Conservation (phyloP, 2,113 vertebrate genomes). For the Pelecanoides urinatrix region DNA sequence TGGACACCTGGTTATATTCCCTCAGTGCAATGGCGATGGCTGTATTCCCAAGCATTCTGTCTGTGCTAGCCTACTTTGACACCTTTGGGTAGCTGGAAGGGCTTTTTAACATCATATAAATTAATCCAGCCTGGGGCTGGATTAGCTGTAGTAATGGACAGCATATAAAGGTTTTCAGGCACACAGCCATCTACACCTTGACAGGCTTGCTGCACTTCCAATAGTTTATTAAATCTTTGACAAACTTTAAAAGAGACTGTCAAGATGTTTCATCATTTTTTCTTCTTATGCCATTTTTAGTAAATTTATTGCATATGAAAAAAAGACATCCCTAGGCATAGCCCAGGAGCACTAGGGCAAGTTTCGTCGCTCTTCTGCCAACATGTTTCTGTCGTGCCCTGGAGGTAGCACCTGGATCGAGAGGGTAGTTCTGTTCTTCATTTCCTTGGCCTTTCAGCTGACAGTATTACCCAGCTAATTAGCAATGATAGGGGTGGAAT, state of each 20-base stretch:
- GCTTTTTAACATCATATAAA: slow-evolving; percentile 55
- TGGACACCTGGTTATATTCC: background rate
- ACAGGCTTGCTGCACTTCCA: slow-evolving; percentile 46
- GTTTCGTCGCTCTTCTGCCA: slow-evolving; percentile 30
- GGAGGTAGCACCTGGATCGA: slow-evolving; percentile 64
- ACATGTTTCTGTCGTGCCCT: slow-evolving; percentile 58
- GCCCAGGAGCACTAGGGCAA: slow-evolving; percentile 48
- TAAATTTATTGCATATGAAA: slow-evolving; percentile 61
- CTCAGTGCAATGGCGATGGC: background rate
- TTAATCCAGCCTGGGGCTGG: slow-evolving; percentile 65
- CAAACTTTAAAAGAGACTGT: slow-evolving; percentile 61
- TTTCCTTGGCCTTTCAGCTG: slow-evolving; percentile 24
- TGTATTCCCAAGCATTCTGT: slow-evolving; percentile 14
- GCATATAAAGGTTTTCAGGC: slow-evolving; percentile 55
- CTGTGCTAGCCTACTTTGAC: slow-evolving; percentile 16
- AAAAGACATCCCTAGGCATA: slow-evolving; percentile 63
- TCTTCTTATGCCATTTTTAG: slow-evolving; percentile 57
- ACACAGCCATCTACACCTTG: slow-evolving; percentile 46
- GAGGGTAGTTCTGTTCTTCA: slow-evolving; percentile 26
- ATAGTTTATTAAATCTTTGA: slow-evolving; percentile 55
- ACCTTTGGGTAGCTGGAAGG: slow-evolving; percentile 52
- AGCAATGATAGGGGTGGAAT: background rate
- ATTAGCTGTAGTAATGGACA: slow-evolving; percentile 58
- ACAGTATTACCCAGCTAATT: slow-evolving; percentile 38
- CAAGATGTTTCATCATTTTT: slow-evolving; percentile 52